Evolutionary conservation across 1,140 invertebrate species (phyloP), one percentile per base, ranked within the genome.

Genomic region (Melipona quadrifasciata): DNA sequence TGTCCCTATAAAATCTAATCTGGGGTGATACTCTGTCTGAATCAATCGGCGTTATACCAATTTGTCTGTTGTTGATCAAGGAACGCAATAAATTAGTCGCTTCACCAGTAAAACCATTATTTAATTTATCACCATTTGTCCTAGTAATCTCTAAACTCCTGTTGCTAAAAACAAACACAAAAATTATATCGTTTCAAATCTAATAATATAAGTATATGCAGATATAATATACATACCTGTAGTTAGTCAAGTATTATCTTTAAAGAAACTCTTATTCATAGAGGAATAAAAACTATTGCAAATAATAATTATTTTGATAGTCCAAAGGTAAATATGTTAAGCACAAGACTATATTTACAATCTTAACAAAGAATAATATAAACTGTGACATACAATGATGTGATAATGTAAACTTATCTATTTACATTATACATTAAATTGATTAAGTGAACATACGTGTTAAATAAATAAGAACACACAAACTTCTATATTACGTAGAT

Each of bases 11-110:
- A 88, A 93, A 94, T 76, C 92, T 90, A 71, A 94, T 93, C 84
- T 94, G 93, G 0, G 94, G 92, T 27, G 92, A 90, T 72, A 90
- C 81, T 89, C 90, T 82, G 21, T 86, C 89, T 92, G 95, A 53
- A 95, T 96, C 91, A 95, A 95, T 64, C 94, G 96, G 68, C 87
- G 94, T 95, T 95, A 97, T 97, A 67, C 96, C 97, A 64, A 97
- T 95, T 91, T 96, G 96, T 87, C 97, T 96, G 93, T 96, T 97
- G 91, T 96, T 97, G 86, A 97, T 97, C 70, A 97, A 94, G 88
- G 96, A 96, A 84, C 97, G 94, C 24, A 97, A 93, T 27, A 97
- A 91, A 91, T 97, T 97, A 70, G 96, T 97, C 2, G 97, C 96
- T 91, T 97, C 97, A 14, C 96, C 96, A 70, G 91, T 89, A 73